Base-by-base conservation (phyloP, 2,888 invertebrate genomes). In the Synanthedon vespiformis region DNA sequence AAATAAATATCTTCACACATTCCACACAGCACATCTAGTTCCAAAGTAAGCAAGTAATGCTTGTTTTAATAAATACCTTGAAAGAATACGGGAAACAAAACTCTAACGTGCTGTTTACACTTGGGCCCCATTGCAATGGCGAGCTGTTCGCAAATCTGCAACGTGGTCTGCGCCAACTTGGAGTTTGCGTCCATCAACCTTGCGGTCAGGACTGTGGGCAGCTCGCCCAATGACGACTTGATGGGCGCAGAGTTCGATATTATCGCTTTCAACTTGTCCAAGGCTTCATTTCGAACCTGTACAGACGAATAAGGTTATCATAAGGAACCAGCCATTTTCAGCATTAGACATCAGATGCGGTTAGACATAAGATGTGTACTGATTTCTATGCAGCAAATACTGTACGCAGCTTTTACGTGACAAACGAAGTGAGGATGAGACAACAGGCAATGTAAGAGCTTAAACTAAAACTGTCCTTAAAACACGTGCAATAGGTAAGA, bases 161-260 rank as follows among this genome's bases (percentile, higher is more conserved):
- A 80, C 0, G 97, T 91, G 13, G 92, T 92, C 65, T 94, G 94
- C 0, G 95, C 95, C 59, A 98, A 90, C 77, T 96, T 97, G 22
- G 95, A 95, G 83, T 98, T 98, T 50, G 96, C 96, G 73, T 98
- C 98, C 0, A 92, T 84, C 13, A 98, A 84, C 1, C 98, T 89
- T 0, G 91, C 90, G 0, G 92, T 91, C 11, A 98, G 76, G 0
- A 94, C 93, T 52, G 93, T 92, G 0, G 96, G 94, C 41, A 97
- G 78, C 69, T 96, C 96, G 0, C 96, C 97, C 47, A 98, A 89
- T 13, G 92, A 91, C 0, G 94, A 85, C 63, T 94, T 95, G 57
- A 98, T 95, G 8, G 94, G 91, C 60, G 94, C 92, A 0, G 94
- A 93, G 52, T 92, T 94, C 14, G 82, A 89, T 40, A 96, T 84